These are phyloP conservation scores for Panulirus ornatus DNA, from an alignment of 1,140 invertebrate genomes.

Conservation along the genomic window DNA sequence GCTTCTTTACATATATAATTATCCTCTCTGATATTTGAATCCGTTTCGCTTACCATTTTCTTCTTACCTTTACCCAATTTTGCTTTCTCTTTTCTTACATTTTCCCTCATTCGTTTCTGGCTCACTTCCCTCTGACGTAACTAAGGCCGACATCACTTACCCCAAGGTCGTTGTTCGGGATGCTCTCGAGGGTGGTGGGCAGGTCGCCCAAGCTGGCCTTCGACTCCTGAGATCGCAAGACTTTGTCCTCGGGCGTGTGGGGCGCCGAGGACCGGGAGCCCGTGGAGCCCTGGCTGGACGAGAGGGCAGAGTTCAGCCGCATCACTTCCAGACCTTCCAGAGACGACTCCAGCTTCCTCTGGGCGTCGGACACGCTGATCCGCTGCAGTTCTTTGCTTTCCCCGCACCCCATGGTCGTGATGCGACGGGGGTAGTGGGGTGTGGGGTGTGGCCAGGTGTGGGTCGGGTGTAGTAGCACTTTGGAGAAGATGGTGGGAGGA, in stretches of 20 bases:
- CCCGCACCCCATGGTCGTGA: slow-evolving; percentile 51
- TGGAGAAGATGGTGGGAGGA: background rate
- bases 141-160: slow-evolving; percentile 39
- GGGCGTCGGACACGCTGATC: slow-evolving; percentile 43
- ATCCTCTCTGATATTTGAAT: background rate
- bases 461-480: background rate
- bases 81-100: background rate
- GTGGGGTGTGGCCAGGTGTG: background rate
- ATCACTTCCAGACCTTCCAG: slow-evolving; percentile 56
- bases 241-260: slow-evolving; percentile 51
- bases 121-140: background rate
- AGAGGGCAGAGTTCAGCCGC: slow-evolving; percentile 37
- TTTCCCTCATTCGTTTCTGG: background rate
- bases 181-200: slow-evolving; percentile 60
- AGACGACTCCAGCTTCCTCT: slow-evolving; percentile 59
- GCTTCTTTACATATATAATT: background rate
- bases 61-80: background rate
- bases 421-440: background rate
- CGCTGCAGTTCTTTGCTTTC: slow-evolving; percentile 58
- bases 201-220: slow-evolving; percentile 14
- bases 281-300: slow-evolving; percentile 32
- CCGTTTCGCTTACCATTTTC: background rate
- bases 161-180: slow-evolving; percentile 68
- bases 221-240: background rate
- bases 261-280: slow-evolving; percentile 23